phyloP scores from a whole-genome alignment of 2,888 invertebrate genomes.

The Lithophane ornitopus region DNA sequence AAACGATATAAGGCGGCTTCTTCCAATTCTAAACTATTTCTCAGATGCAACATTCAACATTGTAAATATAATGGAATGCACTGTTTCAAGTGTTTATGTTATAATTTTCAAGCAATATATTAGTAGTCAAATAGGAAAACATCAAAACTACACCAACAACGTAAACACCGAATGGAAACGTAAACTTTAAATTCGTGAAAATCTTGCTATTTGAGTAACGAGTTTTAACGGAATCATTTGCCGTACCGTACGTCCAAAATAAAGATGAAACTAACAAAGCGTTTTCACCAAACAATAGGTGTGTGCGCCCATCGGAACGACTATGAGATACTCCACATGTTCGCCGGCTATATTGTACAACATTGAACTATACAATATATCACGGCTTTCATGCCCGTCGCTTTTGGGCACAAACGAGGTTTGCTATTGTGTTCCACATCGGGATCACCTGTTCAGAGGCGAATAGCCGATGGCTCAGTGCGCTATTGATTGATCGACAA shows the following conservation, averaged over 20 bases:
- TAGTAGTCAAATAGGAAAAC: slow-evolving; percentile 33
- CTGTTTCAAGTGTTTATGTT: slow-evolving; percentile 17
- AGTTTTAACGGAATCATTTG: slow-evolving; percentile 45
- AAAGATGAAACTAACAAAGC: slow-evolving; percentile 76
- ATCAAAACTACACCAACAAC: slow-evolving; percentile 12
- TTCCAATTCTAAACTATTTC: slow-evolving; percentile 20
- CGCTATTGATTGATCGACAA: slow-evolving; percentile 72
- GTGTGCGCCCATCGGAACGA: slow-evolving; percentile 82
- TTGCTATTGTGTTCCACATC: slow-evolving; percentile 71
- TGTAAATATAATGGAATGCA: slow-evolving; percentile 37
- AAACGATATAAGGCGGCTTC: slow-evolving; percentile 7
- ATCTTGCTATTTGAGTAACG: slow-evolving; percentile 16
- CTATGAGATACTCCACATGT: slow-evolving; percentile 83
- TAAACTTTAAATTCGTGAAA: slow-evolving; percentile 32
- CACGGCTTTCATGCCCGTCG: slow-evolving; percentile 52
- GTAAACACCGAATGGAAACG: slow-evolving; percentile 24
- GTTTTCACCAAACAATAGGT: slow-evolving; percentile 77
- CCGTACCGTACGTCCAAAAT: slow-evolving; percentile 66
- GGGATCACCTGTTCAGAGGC: slow-evolving; percentile 75
- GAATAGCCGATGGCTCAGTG: slow-evolving; percentile 70
- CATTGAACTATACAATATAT: slow-evolving; percentile 58
- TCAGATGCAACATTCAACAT: slow-evolving; percentile 37
- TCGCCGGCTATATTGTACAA: slow-evolving; percentile 67
- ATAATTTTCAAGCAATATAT: slow-evolving; percentile 24
- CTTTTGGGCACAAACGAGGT: slow-evolving; percentile 56